A percentile compares a stretch with the other conserved stretches of the same genome.
Conservation (phyloP, 2,888 invertebrate species). For the Salticus scenicus region DNA sequence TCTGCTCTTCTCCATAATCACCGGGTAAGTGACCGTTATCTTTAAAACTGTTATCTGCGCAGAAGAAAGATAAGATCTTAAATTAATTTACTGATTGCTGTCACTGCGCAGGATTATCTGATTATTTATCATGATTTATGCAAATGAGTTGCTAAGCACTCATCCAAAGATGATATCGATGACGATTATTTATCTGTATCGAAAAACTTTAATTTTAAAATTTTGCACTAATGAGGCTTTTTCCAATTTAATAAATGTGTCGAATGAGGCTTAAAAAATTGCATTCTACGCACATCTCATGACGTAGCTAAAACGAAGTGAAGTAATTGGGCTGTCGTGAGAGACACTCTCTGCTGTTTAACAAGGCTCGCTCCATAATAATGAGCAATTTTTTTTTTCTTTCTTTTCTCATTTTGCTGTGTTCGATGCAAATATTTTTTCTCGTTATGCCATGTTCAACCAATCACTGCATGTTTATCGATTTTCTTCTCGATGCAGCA, state of each 20-base stretch:
- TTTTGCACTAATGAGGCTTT: neutral
- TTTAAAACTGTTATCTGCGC: conserved; percentile 46
- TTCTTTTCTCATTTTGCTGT: conserved; percentile 33
- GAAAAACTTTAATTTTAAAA: neutral
- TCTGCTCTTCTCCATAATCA: neutral
- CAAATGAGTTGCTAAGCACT: neutral
- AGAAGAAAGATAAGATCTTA: conserved; percentile 46
- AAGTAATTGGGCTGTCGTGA: conserved; percentile 68
- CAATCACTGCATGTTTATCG: conserved; percentile 61
- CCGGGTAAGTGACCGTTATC: conserved; percentile 47
- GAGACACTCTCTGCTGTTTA: conserved; percentile 47
- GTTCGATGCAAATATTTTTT: conserved; percentile 53
- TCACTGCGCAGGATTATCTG: conserved; percentile 12
- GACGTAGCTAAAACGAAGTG: conserved; percentile 64
- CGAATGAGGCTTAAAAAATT: conserved; percentile 68
- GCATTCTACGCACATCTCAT: conserved; percentile 65
- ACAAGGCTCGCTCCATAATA: conserved; percentile 59
- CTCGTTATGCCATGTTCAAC: conserved; percentile 47
- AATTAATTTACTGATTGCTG: conserved; percentile 47
- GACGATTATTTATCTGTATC: neutral
- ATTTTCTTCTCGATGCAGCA: conserved; percentile 40
- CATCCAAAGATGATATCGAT: neutral
- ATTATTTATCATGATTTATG: conserved; percentile 16
- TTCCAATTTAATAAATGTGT: conserved; percentile 40
- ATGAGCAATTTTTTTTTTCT: conserved; percentile 46